phyloP scores from a whole-genome alignment of 2,888 invertebrate species.

The Plagodis pulveraria region DNA sequence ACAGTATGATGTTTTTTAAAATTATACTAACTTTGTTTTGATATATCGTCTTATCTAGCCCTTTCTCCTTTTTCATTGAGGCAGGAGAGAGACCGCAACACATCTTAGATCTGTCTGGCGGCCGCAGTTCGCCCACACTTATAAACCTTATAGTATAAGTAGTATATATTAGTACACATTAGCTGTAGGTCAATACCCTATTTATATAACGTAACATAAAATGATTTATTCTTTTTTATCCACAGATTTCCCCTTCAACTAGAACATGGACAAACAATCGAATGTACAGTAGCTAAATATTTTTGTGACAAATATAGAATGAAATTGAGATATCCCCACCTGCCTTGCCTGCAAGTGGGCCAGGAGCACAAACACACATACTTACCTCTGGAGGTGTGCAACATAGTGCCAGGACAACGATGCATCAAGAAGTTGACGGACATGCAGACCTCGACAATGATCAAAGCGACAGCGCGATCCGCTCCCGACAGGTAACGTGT shows the following conservation, averaged over 20 bases:
- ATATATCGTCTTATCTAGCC: too few relatives aligned
- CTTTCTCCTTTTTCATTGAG: too few relatives aligned
- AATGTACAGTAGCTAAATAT: slow-evolving; percentile 99
- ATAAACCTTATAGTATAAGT: too few relatives aligned
- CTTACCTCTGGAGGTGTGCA: slow-evolving; percentile 99
- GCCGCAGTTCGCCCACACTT: too few relatives aligned
- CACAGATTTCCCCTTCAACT: slow-evolving; percentile 97
- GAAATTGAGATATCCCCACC: slow-evolving; percentile 98
- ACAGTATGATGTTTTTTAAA: background rate
- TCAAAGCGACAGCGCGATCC: slow-evolving; percentile 99
- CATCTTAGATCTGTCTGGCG: too few relatives aligned
- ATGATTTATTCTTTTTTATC: background rate
- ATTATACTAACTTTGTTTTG: too few relatives aligned
- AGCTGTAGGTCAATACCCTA: too few relatives aligned
- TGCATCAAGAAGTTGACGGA: slow-evolving; percentile 99
- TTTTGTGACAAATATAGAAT: slow-evolving; percentile 99
- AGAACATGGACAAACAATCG: slow-evolving; percentile 99
- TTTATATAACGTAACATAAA: too few relatives aligned
- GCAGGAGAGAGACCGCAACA: too few relatives aligned
- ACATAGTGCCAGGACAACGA: slow-evolving; percentile 99
- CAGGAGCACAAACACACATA: slow-evolving; percentile 99
- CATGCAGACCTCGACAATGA: slow-evolving; percentile 99
- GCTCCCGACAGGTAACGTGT: slow-evolving; percentile 89
- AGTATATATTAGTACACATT: too few relatives aligned
- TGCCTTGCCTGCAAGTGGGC: slow-evolving; percentile 99